Evolutionary conservation across 2,888 invertebrate genomes (phyloP).

Genomic region (Protodeltote pygarga): DNA sequence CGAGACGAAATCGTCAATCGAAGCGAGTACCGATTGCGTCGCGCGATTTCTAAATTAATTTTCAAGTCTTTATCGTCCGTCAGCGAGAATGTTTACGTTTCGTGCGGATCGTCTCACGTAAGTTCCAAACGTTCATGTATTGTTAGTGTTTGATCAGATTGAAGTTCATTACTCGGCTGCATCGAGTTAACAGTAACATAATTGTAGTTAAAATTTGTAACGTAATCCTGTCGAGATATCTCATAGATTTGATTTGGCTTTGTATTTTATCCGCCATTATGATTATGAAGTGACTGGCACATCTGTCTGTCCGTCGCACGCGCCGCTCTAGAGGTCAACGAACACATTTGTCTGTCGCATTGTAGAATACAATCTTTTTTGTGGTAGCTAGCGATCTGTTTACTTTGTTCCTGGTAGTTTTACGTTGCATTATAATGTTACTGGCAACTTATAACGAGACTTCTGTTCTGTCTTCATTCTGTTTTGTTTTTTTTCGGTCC

Average conservation of each 20-base stretch:
- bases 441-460: conserved; percentile 37
- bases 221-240: conserved; percentile 82
- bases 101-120: conserved; percentile 19
- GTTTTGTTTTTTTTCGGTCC: neutral
- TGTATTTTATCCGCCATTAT: conserved; percentile 79
- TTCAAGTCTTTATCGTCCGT: conserved; percentile 38
- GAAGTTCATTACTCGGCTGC: conserved; percentile 77
- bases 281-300: conserved; percentile 81
- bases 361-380: conserved; percentile 58
- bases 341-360: conserved; percentile 64
- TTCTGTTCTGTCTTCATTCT: conserved; percentile 42
- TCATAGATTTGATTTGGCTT: conserved; percentile 77
- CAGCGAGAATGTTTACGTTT: conserved; percentile 28
- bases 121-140: conserved; percentile 31
- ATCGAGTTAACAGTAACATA: conserved; percentile 75
- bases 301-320: conserved; percentile 75
- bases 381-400: conserved; percentile 62
- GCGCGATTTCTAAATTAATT: conserved; percentile 69
- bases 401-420: conserved; percentile 53
- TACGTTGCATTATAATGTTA: conserved; percentile 7
- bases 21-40: conserved; percentile 59
- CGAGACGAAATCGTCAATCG: conserved; percentile 70
- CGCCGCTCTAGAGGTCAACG: conserved; percentile 74
- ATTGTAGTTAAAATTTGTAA: conserved; percentile 82
- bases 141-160: conserved; percentile 59